Evolutionary conservation across 2,888 invertebrate genomes (phyloP), one percentile per base, ranked within the genome.

Genomic region (Timandra comae): DNA sequence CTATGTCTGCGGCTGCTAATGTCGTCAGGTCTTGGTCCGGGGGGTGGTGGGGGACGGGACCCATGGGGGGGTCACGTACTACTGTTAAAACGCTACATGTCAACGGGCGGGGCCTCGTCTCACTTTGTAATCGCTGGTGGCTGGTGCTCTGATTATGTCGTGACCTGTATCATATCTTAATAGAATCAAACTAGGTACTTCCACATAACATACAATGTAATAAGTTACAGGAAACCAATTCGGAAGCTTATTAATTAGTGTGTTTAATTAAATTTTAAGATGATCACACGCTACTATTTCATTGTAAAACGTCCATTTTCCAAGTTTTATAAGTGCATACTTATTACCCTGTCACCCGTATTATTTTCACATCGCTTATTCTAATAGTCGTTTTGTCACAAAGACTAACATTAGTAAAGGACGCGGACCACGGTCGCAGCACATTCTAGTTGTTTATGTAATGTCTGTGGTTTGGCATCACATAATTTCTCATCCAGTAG

Each of bases 1-100:
- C 74, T 75, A 74, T 74, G 82, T 82, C 82, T 81, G 82, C 74
- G 81, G 80, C 78, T 76, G 79, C 79, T 84, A 84, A 84, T 80
- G 82, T 84, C 84, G 81, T 78, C 84, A 77, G 76, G 62, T 77
- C 52, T 52, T 53, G 61, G 61, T 63, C 62, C 43, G 48, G 58
- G 49, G 36, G 46, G 56, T 37, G 29, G 30, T 28, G 12, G 32
- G 36, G 28, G 39, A 43, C 33, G 31, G 41, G 34, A 28, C 16
- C 16, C 16, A 16, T 16, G 43, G 49, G 59, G 55, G 72, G 62
- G 43, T 55, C 84, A 81, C 81, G 82, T 82, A 76, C 74, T 74
- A 64, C 81, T 80, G 82, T 82, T 85, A 80, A 82, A 82, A 84
- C 76, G 81, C 71, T 73, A 78, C 80, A 85, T 82, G 84, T 85